Base-by-base conservation (phyloP, 1,140 invertebrate genomes). In the Belonocnema kinseyi region DNA sequence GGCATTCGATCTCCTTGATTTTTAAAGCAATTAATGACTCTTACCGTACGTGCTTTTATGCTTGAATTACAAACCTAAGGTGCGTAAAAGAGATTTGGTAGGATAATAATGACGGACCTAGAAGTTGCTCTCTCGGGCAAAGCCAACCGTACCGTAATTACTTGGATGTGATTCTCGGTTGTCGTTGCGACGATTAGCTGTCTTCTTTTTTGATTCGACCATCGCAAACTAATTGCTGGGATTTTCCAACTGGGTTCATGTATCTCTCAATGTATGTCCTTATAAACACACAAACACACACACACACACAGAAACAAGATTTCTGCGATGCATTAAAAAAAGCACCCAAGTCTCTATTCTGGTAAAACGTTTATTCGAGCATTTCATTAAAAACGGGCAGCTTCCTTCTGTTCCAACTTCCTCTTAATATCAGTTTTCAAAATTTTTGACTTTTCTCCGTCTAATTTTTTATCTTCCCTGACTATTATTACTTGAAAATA, bases 61-160 rank as follows among this genome's bases (percentile, higher is more conserved):
- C 16, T 21, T 33, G 33, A 26, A 66, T 66, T 66, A 66, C 46
- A 66, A 66, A 66, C 16, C 26, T 26, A 16, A n/a, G 40, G 40
- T 33, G 61, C 4, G 26, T 16, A 66, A n/a, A 5, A 46, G 33
- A 66, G 33, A 21, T 40, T 33, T 19, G 58, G 50, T 70, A 66
- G 70, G 76, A 77, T 77, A 80, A 85, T 87, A 85, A 87, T 85
- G 75, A 85, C 53, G 73, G 79, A 58, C 72, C 73, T 72, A 71
- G 46, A 56, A 76, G 56, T 74, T 61, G 72, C 73, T 83, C 79
- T 80, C 46, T 76, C 81, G 81, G 80, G 82, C 81, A 82, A 77
- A 85, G 78, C 72, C 72, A 81, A 82, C 79, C 78, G 51, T 83
- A 79, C 61, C 56, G 72, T 72, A 87, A 87, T 87, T 86, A 87